Percentiles rank a stretch among this genome's conserved stretches.
Evolutionary conservation across 2,113 vertebrate species (phyloP).

Genomic region (Xenus cinereus): DNA sequence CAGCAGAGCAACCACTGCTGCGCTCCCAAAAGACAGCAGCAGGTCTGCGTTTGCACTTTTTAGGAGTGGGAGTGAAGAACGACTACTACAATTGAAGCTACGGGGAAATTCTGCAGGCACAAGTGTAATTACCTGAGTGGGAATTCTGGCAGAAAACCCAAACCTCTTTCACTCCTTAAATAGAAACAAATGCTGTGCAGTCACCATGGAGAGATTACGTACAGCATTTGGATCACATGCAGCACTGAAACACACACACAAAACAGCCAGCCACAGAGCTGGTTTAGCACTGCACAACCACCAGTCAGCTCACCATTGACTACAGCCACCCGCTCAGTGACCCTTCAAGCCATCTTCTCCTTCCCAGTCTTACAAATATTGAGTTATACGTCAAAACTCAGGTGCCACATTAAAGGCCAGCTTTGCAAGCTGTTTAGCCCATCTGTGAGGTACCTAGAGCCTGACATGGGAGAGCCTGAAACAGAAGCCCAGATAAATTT

Average conservation of each 20-base stretch:
- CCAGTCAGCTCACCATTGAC: not conserved
- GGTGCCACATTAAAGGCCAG: not conserved
- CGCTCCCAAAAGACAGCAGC: not conserved
- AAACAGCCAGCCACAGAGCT: not conserved
- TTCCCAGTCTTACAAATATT: not conserved
- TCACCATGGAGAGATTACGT: constrained; percentile 63
- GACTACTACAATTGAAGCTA: constrained; percentile 3
- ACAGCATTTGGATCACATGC: not conserved
- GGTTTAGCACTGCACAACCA: not conserved
- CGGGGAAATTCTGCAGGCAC: constrained; percentile 22
- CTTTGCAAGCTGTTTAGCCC: not conserved
- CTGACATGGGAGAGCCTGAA: not conserved
- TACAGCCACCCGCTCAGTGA: not conserved
- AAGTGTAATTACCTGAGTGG: constrained; percentile 62
- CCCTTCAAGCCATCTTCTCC: not conserved
- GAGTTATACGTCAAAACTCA: not conserved
- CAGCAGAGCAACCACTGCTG: not conserved
- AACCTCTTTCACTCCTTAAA: constrained; percentile 37
- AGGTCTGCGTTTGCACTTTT: not conserved
- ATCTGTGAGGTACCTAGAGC: not conserved
- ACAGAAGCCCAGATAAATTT: not conserved
- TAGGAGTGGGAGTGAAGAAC: not conserved
- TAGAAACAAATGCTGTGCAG: constrained; percentile 39
- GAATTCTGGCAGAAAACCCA: constrained; percentile 59
- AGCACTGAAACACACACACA: not conserved